Base-by-base conservation (phyloP, 2,113 vertebrate genomes). In the Corynorhinus townsendii region DNA sequence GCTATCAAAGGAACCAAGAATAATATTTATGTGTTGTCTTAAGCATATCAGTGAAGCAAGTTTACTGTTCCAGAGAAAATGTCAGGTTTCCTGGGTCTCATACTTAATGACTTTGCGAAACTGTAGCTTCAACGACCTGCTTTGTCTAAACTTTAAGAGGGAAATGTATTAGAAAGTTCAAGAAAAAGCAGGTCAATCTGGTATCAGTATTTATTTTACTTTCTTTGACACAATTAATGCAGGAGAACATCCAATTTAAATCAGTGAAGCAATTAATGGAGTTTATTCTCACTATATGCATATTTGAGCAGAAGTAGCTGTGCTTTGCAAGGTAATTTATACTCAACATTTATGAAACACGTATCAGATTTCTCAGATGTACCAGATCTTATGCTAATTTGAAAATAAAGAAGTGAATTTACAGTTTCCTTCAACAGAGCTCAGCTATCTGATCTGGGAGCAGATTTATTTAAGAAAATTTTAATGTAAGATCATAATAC, bases 101-200 rank as follows among this genome's bases (percentile, higher is more conserved):
- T 33, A 54, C 73, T 90, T 92, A 82, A 75, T 30, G 11, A 88
- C 49, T 75, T 73, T 82, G 12, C 14, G 22, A 94, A 95, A 75
- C 73, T n/a, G 5, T 54, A 75, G 35, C 68, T 93, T 91, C 71
- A 91, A 95, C 68, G 64, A 45, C 49, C 54, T 91, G 80, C 33
- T 94, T 86, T 89, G 40, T 93, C 90, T 86, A 84, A 96, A 95
- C 87, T 52, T 84, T 47, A 28, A 80, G 16, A 86, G 84, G 73
- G 45, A 28, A 83, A 83, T 75, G 82, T 86, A 87, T 64, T 71
- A 88, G 66, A 95, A 95, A 91, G n/a, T 69, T 86, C 28, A 82
- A 89, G 77, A 95, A 91, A 95, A 94, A 71, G 38, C 33, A 68
- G n/a, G 66, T 77, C 17, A 66, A 95, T 88, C 30, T 49, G 35